These are phyloP conservation scores for Bimastos eiseni DNA, from an alignment of 2,888 invertebrate genomes.

Conservation along the genomic window DNA sequence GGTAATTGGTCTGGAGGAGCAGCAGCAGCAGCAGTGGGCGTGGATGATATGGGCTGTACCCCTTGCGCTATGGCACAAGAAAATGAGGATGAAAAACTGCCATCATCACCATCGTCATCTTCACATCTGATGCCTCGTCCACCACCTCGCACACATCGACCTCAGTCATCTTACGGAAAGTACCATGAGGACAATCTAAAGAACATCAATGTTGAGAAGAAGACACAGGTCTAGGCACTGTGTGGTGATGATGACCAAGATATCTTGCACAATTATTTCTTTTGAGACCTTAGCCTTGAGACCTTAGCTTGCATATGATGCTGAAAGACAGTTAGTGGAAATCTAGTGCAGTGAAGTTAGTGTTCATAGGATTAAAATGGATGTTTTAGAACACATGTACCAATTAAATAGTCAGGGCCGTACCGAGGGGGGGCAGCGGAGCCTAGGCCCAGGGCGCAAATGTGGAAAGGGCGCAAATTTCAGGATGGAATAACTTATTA, in stretches of 20 bases:
- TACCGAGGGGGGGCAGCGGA: too few species aligned
- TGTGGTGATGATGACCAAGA: background rate
- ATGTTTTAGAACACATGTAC: background rate
- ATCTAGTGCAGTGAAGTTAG: background rate
- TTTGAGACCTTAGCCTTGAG: background rate
- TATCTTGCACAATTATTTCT: background rate
- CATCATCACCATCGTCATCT: background rate
- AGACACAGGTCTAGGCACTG: conserved; percentile 16
- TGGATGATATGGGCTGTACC: background rate
- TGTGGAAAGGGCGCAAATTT: too few species aligned
- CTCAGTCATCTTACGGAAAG: conserved; percentile 31
- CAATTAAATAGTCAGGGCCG: background rate
- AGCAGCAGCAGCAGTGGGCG: background rate
- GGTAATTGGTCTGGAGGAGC: background rate
- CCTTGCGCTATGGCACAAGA: background rate
- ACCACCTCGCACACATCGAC: conserved; percentile 19
- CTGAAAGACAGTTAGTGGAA: background rate
- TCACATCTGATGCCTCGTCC: background rate
- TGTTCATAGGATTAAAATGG: background rate
- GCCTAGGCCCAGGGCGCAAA: too few species aligned
- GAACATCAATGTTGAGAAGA: conserved; percentile 36
- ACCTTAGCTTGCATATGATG: background rate
- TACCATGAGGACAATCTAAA: conserved; percentile 35
- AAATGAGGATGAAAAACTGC: background rate
- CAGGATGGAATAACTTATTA: too few species aligned